phyloP scores from a whole-genome alignment of 2,888 invertebrate species.

The Trachelus troglodyta region DNA sequence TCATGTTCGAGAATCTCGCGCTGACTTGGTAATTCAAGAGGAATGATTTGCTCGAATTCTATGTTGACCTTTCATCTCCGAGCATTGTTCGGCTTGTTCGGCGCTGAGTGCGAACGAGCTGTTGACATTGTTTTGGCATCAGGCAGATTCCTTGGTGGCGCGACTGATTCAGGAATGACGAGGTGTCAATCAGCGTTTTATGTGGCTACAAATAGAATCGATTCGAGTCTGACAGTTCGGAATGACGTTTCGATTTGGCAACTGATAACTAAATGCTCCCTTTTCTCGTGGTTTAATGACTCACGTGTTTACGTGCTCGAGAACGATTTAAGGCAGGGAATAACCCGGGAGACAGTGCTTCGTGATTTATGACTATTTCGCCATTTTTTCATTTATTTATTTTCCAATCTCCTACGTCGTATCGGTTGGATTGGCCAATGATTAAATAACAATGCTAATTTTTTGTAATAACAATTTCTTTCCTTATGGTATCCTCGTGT shows the following conservation, averaged over 20 bases:
- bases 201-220: neutral
- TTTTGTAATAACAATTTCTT: neutral
- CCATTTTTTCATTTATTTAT: neutral
- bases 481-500: neutral
- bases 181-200: neutral
- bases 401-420: neutral
- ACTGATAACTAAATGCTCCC: neutral
- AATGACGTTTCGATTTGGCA: neutral
- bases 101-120: conserved; percentile 16
- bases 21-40: neutral
- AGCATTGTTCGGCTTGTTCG: neutral
- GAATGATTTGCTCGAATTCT: neutral
- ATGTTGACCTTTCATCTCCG: conserved; percentile 9
- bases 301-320: neutral
- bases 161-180: neutral
- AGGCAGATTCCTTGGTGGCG: neutral
- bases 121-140: conserved; percentile 18
- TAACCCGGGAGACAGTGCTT: neutral
- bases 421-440: neutral
- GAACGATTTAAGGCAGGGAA: neutral
- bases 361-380: neutral
- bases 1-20: neutral
- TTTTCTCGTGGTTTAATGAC: neutral
- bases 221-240: neutral
- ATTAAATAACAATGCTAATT: neutral